Evolutionary conservation across 2,888 invertebrate species (phyloP), one percentile per base, ranked within the genome.

Genomic region (Aporophyla nigra): DNA sequence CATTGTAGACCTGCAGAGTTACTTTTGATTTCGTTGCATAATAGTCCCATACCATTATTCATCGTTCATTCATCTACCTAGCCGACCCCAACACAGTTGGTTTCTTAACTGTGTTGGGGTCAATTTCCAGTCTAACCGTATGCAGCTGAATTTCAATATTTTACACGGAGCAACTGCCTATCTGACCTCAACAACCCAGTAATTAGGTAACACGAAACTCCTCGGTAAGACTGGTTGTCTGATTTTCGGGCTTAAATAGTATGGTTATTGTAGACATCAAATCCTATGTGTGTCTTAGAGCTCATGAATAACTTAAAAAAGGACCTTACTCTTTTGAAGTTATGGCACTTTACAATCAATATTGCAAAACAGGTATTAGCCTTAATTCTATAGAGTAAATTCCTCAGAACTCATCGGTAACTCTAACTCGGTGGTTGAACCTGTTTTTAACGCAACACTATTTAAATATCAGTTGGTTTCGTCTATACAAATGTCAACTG

Each of bases 391-490:
- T 68, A 68, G 56, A 81, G 56, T 77, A 78, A 80, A 86, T 78
- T 80, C 78, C 74, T 63, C 14, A 46, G 66, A 63, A 77, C 80
- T 85, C 85, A 86, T 86, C 83, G 74, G 67, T 76, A 51, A 65
- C 63, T 65, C 76, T 76, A 69, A 76, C 73, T 19, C 58, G 40
- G 72, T 76, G 40, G 76, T 73, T 74, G 69, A 71, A 87, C 87
- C 87, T 80, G 87, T 87, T 87, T 74, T 86, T 74, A 80, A 73
- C 74, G 82, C 84, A 86, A 85, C 74, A 66, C 62, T 87, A 86
- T 87, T 87, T 82, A 86, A 87, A 87, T 87, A 87, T 84, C 87
- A 84, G 74, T 61, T 27, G 53, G 69, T 67, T 78, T 82, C 68
- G 80, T 71, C 72, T 69, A 77, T 79, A 85, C 87, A 85, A 86